Conservation (phyloP, 2,888 invertebrate genomes). For the Pegoplata infirma region DNA sequence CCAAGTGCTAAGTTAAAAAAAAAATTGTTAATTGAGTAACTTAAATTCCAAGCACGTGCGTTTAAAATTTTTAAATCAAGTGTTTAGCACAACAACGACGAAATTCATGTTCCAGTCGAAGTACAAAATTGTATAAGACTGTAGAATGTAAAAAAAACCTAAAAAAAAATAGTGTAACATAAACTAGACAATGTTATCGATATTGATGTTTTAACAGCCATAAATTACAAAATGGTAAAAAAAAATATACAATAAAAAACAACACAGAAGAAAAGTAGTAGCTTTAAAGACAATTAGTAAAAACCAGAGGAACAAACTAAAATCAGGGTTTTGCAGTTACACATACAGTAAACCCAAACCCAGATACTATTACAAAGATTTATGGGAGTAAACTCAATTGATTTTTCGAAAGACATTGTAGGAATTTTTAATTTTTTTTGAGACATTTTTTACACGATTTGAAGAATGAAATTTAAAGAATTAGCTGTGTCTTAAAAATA, state of each 20-base stretch:
- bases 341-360: background rate
- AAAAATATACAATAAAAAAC: too few species aligned
- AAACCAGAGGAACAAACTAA: background rate
- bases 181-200: slow-evolving; percentile 41
- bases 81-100: slow-evolving; percentile 25
- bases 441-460: too few species aligned
- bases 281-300: slow-evolving; percentile 15
- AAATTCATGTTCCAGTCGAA: background rate
- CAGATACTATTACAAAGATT: slow-evolving; percentile 5
- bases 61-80: slow-evolving; percentile 6
- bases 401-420: background rate
- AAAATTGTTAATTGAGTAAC: slow-evolving; percentile 40
- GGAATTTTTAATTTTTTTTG: background rate
- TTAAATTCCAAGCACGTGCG: slow-evolving; percentile 55
- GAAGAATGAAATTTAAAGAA: too few species aligned
- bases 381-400: slow-evolving; percentile 15
- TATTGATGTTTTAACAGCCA: slow-evolving; percentile 43
- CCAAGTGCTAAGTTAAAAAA: slow-evolving; percentile 6
- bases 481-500: too few species aligned
- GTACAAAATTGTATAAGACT: background rate
- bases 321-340: slow-evolving; percentile 1
- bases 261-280: too few species aligned
- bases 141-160: background rate
- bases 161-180: background rate
- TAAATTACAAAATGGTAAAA: slow-evolving; percentile 43